Percentiles rank a stretch among this genome's conserved stretches.
phyloP scores from a whole-genome alignment of 2,113 vertebrate species.

The Pedionomus torquatus region DNA sequence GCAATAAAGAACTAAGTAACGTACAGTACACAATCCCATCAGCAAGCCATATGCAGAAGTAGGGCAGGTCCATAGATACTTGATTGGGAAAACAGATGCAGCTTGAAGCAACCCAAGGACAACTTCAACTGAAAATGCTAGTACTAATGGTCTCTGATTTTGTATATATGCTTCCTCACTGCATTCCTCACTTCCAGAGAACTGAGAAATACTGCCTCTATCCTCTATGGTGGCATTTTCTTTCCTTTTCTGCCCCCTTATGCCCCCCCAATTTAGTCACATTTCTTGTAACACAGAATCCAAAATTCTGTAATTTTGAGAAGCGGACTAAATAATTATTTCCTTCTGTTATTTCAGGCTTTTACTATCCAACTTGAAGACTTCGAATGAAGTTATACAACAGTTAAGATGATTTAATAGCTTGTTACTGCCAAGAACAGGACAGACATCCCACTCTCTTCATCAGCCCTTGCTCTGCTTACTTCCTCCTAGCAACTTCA shows the following conservation, averaged over 20 bases:
- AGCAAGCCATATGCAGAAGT: background rate
- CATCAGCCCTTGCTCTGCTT: conserved; percentile 31
- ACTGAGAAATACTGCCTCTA: rapidly evolving
- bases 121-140: background rate
- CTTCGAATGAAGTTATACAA: conserved; percentile 52
- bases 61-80: background rate
- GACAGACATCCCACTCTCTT: conserved; percentile 47
- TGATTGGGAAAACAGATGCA: background rate
- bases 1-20: background rate
- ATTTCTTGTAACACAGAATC: background rate
- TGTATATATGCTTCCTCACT: background rate
- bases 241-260: background rate
- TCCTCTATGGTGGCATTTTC: background rate
- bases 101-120: background rate
- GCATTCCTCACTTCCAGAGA: background rate
- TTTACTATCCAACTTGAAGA: conserved; percentile 47
- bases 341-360: conserved; percentile 49
- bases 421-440: conserved; percentile 57
- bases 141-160: background rate
- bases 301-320: background rate
- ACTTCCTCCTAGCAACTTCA: conserved; percentile 8
- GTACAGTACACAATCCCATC: background rate
- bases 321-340: conserved; percentile 12
- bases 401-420: conserved; percentile 57
- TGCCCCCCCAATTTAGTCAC: background rate